Evolutionary conservation across 2,888 invertebrate species (phyloP).

Genomic region (Caenorhabditis japonica): DNA sequence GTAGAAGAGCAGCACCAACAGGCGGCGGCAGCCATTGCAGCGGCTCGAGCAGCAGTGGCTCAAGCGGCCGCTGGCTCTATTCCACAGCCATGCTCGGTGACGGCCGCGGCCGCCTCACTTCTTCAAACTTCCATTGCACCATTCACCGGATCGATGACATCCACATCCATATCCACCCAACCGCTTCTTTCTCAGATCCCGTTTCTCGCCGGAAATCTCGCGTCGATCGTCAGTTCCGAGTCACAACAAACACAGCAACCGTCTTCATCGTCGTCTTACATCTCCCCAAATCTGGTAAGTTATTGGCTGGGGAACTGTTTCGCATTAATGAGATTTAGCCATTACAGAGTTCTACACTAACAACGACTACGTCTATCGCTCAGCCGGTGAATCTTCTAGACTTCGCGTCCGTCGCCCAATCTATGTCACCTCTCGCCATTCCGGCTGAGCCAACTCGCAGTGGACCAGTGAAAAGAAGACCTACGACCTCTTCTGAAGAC

Average conservation of each 20-base stretch:
- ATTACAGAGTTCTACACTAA: conserved; percentile 2
- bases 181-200: too few species aligned
- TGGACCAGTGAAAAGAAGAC: neutral
- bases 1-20: conserved; percentile 8
- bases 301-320: neutral
- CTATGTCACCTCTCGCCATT: too few species aligned
- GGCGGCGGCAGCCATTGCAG: conserved; percentile 8
- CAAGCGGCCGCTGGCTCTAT: conserved; percentile 1
- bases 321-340: conserved; percentile 1
- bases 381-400: neutral
- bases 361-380: neutral
- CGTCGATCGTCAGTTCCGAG: too few species aligned
- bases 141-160: too few species aligned
- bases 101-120: conserved; percentile 9
- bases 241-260: too few species aligned
- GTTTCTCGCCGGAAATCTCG: too few species aligned
- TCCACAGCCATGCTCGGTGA: neutral
- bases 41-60: conserved; percentile 15
- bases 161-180: too few species aligned
- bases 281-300: conserved; percentile 17
- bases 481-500: neutral
- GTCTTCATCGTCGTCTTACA: too few species aligned
- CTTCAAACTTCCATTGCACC: too few species aligned
- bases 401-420: neutral
- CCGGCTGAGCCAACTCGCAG: neutral